Conservation (phyloP, 2,113 vertebrate species). For the Genyomyrus donnyi region DNA sequence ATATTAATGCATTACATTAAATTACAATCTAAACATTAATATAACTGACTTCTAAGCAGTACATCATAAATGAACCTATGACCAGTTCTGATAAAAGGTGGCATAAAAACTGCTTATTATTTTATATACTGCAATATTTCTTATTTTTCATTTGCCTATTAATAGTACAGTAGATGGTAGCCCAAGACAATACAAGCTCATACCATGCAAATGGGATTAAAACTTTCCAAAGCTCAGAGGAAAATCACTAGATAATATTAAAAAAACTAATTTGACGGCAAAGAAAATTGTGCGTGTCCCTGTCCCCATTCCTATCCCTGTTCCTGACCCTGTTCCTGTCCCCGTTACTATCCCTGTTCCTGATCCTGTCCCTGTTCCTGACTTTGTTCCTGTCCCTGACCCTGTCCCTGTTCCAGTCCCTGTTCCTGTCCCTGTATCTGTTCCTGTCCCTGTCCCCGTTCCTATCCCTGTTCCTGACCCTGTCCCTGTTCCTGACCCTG, state of each 20-base stretch:
- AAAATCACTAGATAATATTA: not conserved
- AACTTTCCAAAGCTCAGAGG: not conserved
- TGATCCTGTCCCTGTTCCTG: no score
- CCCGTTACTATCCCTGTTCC: no score
- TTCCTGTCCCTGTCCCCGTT: no score
- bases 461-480: no score
- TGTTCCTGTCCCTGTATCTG: no score
- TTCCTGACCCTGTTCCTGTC: no score
- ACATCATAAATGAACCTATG: not conserved
- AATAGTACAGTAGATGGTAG: not conserved
- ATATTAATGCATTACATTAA: not conserved
- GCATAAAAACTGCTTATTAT: not conserved
- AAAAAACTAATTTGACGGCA: not conserved
- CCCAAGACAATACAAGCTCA: not conserved
- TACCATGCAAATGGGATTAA: not conserved
- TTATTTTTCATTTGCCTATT: not conserved
- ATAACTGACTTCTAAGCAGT: not conserved
- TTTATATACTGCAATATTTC: not conserved
- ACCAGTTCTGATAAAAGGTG: not conserved
- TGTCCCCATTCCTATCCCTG: no score
- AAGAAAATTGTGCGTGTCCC: not conserved
- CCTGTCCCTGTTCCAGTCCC: no score
- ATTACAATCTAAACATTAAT: not conserved
- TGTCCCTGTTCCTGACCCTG: no score
- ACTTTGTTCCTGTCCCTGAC: rapidly evolving